A percentile compares a stretch with the other conserved stretches of the same genome.
Conservation (phyloP, 1,140 invertebrate species). For the Meloidogyne exigua region DNA sequence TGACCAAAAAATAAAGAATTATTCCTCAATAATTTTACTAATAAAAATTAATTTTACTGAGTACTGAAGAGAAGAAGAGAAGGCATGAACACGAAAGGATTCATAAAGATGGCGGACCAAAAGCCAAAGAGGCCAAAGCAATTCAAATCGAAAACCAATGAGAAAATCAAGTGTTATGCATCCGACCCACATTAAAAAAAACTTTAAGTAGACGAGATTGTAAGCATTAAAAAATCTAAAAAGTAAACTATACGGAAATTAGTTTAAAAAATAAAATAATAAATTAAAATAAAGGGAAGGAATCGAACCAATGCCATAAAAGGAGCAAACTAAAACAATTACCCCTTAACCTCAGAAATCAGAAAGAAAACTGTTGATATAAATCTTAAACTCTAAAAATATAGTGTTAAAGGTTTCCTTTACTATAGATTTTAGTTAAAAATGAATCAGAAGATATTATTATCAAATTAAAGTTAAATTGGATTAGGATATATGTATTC, state of each 20-base stretch:
- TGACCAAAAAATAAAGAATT: too few relatives aligned
- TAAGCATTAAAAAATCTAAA: constrained; percentile 71
- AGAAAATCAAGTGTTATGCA: constrained; percentile 94
- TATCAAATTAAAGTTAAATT: too few relatives aligned
- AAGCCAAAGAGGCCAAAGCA: constrained; percentile 97
- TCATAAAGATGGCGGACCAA: constrained; percentile 92
- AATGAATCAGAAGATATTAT: too few relatives aligned
- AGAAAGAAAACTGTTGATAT: too few relatives aligned
- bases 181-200: constrained; percentile 88
- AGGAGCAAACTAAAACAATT: too few relatives aligned
- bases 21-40: too few relatives aligned
- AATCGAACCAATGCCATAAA: neutral
- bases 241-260: constrained; percentile 14
- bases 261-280: constrained; percentile 19
- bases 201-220: constrained; percentile 89
- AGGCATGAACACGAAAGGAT: constrained; percentile 96
- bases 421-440: too few relatives aligned
- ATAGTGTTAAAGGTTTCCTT: too few relatives aligned
- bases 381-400: too few relatives aligned
- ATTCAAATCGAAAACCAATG: constrained; percentile 97
- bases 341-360: too few relatives aligned
- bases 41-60: constrained; percentile 41
- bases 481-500: too few relatives aligned
- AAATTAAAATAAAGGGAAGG: neutral
- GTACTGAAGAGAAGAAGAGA: constrained; percentile 70